Evolutionary conservation across 2,797 vertebrate species (phyloP).

Genomic region (Coreius guichenoti): DNA sequence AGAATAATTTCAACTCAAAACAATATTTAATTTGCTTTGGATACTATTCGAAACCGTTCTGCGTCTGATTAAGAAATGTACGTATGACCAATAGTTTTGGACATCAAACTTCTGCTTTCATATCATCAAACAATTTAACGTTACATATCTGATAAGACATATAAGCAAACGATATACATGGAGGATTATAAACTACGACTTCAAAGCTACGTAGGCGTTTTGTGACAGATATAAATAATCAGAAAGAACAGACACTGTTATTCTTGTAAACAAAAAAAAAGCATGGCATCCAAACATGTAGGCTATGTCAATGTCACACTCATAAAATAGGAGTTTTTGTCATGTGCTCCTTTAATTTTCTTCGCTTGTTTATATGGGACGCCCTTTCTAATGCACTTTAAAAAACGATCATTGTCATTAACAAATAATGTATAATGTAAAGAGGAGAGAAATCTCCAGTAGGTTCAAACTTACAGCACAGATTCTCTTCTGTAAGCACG

Average conservation of each 20-base stretch:
- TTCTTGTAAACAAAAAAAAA: not conserved
- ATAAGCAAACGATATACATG: not conserved
- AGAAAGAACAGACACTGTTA: not conserved
- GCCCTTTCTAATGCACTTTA: not conserved
- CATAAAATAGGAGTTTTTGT: not conserved
- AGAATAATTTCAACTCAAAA: not conserved
- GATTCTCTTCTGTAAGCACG: conserved; percentile 64
- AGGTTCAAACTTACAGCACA: conserved; percentile 73
- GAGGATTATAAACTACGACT: not conserved
- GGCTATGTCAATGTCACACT: conserved; percentile 14
- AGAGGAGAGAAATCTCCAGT: not conserved
- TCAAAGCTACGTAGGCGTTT: not conserved
- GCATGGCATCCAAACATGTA: not conserved
- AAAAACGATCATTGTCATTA: not conserved
- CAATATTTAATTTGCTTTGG: not conserved
- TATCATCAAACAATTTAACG: not conserved
- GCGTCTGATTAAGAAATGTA: not conserved
- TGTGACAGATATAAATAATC: not conserved
- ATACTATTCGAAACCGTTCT: not conserved
- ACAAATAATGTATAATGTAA: not conserved
- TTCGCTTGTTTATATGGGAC: not conserved
- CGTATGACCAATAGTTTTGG: not conserved
- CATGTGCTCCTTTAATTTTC: not conserved
- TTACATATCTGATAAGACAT: not conserved
- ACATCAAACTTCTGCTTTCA: not conserved